Evolutionary conservation across 2,797 vertebrate genomes (phyloP), one percentile per base, ranked within the genome.

Genomic region (Zalophus californianus): DNA sequence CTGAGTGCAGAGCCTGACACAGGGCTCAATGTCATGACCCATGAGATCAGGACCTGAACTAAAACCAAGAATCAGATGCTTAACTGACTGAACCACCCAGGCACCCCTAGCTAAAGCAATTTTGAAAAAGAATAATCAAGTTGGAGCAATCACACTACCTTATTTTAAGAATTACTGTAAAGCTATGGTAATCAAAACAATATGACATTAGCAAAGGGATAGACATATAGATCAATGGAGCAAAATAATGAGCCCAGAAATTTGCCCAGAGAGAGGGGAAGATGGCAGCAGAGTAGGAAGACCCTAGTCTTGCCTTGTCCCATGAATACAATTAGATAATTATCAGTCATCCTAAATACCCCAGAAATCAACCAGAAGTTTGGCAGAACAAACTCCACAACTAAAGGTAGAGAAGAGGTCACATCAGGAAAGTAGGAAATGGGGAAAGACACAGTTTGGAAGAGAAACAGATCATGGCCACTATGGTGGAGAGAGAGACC

Each of bases 91-190:
- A 32, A 13, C n/a, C 66, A 68, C n/a, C n/a, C n/a, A 68, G n/a
- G 18, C 66, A 35, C 4, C 18, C n/a, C 10, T 56, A 83, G 48
- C 23, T 68, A 66, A 75, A 44, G 41, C 41, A 75, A 48, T 75
- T 75, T 48, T 29, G 72, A 29, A 48, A 75, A 75, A 75, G 3
- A 75, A 75, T 48, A 75, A 75, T 75, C 72, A 75, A 48, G 25
- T 48, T 75, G 41, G 25, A 18, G 44, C 25, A 48, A 75, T 48
- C n/a, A 70, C 9, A 78, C 14, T 82, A 25, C 64, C 25, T 60
- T 44, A 48, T 91, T 91, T 92, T 95, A 85, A 90, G 12, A 93
- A 80, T 80, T 73, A 79, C 48, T 72, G 10, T 89, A 85, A 78
- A 72, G 35, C 23, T 56, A 79, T 27, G 54, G 11, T 32, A 80